Evolutionary conservation across 2,113 vertebrate genomes (phyloP).

Genomic region (Rhea pennata): DNA sequence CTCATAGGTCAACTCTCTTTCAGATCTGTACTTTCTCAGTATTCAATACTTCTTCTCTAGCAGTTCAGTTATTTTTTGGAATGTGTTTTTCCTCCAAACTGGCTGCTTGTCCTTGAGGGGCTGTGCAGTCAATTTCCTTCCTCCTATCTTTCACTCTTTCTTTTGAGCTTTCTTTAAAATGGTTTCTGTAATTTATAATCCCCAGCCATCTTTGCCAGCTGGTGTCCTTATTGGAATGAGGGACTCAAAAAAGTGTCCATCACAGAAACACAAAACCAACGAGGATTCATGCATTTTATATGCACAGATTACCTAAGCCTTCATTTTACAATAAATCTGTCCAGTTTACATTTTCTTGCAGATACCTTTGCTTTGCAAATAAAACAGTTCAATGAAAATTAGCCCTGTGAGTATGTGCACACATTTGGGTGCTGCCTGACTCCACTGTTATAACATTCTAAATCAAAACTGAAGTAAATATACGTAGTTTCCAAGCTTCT

Average conservation of each 20-base stretch:
- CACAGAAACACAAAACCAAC: background rate
- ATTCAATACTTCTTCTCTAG: background rate
- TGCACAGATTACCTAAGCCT: background rate
- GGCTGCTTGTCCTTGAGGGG: background rate
- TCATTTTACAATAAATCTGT: background rate
- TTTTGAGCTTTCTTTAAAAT: background rate
- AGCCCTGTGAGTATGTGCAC: rapidly evolving
- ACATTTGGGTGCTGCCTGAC: rapidly evolving
- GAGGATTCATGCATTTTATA: background rate
- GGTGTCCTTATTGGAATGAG: background rate
- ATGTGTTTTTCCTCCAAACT: background rate
- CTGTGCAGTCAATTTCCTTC: background rate
- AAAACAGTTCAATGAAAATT: background rate
- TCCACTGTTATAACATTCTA: background rate
- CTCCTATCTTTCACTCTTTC: background rate
- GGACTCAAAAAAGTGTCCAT: background rate
- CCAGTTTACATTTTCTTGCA: background rate
- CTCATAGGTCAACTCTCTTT: background rate
- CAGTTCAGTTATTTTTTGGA: background rate
- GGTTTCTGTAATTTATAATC: background rate
- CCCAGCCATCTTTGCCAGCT: background rate
- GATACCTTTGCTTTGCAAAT: background rate
- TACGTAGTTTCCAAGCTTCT: background rate
- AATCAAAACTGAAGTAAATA: background rate
- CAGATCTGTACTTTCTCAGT: background rate